Percentiles rank a stretch among this genome's conserved stretches.
phyloP scores from a whole-genome alignment of 2,113 vertebrate genomes.

The Epinephelus fuscoguttatus region DNA sequence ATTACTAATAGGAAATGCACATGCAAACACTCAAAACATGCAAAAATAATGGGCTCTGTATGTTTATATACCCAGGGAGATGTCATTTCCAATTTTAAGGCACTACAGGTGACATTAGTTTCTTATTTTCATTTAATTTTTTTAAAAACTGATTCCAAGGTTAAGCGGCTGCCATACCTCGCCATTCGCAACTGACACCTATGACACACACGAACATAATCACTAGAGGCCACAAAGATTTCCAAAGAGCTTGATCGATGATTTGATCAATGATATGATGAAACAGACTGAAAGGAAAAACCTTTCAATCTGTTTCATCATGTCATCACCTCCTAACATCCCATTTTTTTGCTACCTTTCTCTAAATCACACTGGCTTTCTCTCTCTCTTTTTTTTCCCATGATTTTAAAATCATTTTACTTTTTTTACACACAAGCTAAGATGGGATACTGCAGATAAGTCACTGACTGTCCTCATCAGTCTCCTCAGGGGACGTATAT shows the following conservation, averaged over 20 bases:
- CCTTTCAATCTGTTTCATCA: conserved; percentile 50
- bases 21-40: too few species aligned
- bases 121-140: too few species aligned
- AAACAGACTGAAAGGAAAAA: too few species aligned
- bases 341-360: background rate
- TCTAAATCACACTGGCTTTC: conserved; percentile 11
- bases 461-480: conserved; percentile 18
- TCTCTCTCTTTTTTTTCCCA: background rate
- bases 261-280: background rate
- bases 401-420: conserved; percentile 20
- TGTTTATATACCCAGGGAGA: too few species aligned
- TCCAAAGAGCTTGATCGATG: background rate
- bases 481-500: conserved; percentile 31
- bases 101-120: too few species aligned
- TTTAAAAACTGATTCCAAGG: too few species aligned
- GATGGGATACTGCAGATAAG: conserved; percentile 35
- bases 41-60: too few species aligned
- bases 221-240: background rate
- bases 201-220: background rate
- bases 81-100: too few species aligned
- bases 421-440: background rate
- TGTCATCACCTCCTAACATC: conserved; percentile 8
- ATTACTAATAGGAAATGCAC: too few species aligned
- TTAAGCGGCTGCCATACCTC: too few species aligned
- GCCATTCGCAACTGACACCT: too few species aligned